phyloP scores from a whole-genome alignment of 2,888 invertebrate genomes.

The Uloborus plumipes region DNA sequence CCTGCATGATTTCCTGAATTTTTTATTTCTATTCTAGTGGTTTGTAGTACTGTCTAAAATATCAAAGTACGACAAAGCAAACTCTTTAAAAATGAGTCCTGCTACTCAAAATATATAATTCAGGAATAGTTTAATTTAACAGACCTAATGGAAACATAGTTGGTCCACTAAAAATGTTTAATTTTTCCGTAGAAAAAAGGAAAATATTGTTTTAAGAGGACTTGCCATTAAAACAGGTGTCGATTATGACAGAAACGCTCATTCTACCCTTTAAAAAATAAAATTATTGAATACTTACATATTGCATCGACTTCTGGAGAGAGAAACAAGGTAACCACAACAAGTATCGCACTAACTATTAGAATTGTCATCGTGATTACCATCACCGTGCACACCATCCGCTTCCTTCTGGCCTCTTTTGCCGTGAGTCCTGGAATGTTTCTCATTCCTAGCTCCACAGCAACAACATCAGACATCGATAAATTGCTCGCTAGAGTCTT shows the following conservation, averaged over 20 bases:
- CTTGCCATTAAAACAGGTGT: no score
- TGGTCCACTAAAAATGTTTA: no score
- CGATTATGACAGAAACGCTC: background rate
- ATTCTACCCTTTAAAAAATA: background rate
- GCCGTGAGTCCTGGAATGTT: constrained; percentile 50
- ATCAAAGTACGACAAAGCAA: no score
- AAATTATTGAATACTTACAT: constrained; percentile 41
- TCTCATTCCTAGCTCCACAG: constrained; percentile 53
- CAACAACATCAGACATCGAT: constrained; percentile 49
- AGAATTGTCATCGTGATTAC: constrained; percentile 33
- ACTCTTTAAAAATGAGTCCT: no score
- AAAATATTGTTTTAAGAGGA: no score
- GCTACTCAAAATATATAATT: no score
- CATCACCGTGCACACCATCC: constrained; percentile 48
- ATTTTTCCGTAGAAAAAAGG: no score
- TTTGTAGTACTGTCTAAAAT: no score
- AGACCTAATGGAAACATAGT: no score
- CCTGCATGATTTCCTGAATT: no score
- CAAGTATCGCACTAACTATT: constrained; percentile 34
- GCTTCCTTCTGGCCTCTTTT: constrained; percentile 51
- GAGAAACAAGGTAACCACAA: constrained; percentile 53
- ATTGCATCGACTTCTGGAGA: constrained; percentile 55
- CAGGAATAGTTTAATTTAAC: no score
- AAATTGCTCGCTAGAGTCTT: constrained; percentile 40
- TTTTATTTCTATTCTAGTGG: no score